phyloP scores from a whole-genome alignment of 1,140 invertebrate genomes.

The Brachionus asplanchnoidis region DNA sequence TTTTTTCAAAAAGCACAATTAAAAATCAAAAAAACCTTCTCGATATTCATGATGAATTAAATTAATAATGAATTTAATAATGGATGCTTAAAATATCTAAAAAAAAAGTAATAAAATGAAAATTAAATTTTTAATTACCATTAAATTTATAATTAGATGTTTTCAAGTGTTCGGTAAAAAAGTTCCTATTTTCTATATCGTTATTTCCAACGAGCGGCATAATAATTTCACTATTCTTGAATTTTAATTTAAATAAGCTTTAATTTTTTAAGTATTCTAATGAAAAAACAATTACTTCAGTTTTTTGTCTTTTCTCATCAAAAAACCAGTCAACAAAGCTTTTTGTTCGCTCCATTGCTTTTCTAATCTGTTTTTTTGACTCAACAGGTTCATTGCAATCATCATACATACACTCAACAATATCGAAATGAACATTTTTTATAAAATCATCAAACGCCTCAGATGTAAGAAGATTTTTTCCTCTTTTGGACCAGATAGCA shows the following conservation, averaged over 20 bases:
- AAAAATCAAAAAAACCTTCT: too few species aligned
- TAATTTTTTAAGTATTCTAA: neutral
- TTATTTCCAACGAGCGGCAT: slow-evolving; percentile 11
- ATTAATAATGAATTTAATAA: neutral
- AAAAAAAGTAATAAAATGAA: neutral
- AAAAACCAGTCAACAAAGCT: slow-evolving; percentile 36
- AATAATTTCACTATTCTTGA: neutral
- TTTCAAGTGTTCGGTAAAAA: neutral
- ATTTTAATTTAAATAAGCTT: neutral
- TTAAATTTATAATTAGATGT: slow-evolving; percentile 23
- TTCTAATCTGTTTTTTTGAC: slow-evolving; percentile 25
- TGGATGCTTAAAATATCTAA: too few species aligned
- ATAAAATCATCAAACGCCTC: slow-evolving; percentile 6
- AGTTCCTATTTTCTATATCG: neutral
- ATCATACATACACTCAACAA: slow-evolving; percentile 19
- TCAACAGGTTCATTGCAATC: neutral
- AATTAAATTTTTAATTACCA: neutral
- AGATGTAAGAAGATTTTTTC: slow-evolving; percentile 2
- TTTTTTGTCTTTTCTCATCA: neutral
- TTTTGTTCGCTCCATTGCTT: slow-evolving; percentile 17
- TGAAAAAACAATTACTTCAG: neutral
- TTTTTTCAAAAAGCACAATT: too few species aligned
- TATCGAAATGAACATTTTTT: slow-evolving; percentile 28
- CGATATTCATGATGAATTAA: neutral
- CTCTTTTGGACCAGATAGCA: slow-evolving; percentile 27